Percentiles rank a stretch among this genome's conserved stretches.
These are phyloP conservation scores for Crotalus horridus DNA, from an alignment of 2,113 vertebrate genomes.

Conservation along the genomic window DNA sequence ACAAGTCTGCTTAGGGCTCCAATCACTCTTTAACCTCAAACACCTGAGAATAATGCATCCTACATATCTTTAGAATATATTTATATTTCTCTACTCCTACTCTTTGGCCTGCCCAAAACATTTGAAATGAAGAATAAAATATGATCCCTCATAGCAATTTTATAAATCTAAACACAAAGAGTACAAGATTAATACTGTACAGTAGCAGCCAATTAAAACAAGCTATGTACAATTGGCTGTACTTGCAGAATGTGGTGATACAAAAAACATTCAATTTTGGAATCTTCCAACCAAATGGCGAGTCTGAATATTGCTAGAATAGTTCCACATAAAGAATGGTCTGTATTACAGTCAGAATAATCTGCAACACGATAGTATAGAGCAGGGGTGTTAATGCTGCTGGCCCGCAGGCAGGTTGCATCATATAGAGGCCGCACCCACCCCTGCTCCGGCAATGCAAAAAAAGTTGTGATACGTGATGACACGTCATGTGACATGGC, in stretches of 20 bases:
- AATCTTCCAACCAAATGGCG: background rate
- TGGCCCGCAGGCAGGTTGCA: too few relatives aligned
- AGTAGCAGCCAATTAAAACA: background rate
- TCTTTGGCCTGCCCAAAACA: background rate
- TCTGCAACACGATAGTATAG: background rate
- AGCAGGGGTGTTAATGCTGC: too few relatives aligned
- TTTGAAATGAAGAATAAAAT: background rate
- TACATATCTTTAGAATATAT: background rate
- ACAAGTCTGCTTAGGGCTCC: background rate
- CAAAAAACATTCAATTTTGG: background rate
- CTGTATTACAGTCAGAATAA: background rate
- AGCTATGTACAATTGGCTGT: background rate
- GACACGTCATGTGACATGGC: too few relatives aligned
- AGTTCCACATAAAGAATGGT: background rate
- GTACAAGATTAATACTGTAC: background rate
- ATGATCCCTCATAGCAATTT: background rate
- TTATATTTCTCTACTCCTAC: background rate
- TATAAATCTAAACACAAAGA: background rate
- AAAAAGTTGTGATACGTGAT: too few relatives aligned
- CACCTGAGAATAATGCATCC: background rate
- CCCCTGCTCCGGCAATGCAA: too few relatives aligned
- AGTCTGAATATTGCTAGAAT: background rate
- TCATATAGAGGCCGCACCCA: too few relatives aligned
- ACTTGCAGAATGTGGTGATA: background rate
- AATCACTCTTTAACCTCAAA: background rate